Evolutionary conservation across 2,113 vertebrate genomes (phyloP).

Genomic region (Pampusana beccarii): DNA sequence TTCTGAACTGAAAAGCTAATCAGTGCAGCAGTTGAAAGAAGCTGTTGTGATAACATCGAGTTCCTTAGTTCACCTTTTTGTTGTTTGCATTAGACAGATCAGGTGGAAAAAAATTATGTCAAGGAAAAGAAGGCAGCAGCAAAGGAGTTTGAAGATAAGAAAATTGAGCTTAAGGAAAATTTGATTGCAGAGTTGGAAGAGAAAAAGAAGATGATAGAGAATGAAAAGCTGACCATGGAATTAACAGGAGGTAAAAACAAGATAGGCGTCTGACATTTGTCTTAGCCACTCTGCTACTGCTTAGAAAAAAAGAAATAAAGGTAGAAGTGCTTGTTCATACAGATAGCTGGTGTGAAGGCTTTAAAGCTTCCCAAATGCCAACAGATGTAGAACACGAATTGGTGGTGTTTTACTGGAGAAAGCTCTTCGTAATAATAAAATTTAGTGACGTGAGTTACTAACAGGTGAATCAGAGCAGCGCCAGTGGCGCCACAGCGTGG

Average conservation of each 20-base stretch:
- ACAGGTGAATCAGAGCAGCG: neutral
- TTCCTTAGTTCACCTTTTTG: neutral
- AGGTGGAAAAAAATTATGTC: conserved; percentile 97
- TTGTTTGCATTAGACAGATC: conserved; percentile 86
- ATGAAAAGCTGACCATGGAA: conserved; percentile 98
- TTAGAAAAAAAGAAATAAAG: neutral
- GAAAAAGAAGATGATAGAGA: conserved; percentile 99
- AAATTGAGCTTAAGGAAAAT: conserved; percentile 97
- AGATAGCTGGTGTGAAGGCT: neutral
- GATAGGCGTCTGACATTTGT: neutral
- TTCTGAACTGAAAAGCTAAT: neutral
- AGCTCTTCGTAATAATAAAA: neutral
- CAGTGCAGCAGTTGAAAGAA: neutral
- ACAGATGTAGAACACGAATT: neutral
- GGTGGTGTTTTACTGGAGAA: neutral
- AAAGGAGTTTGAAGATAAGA: conserved; percentile 99
- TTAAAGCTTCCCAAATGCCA: neutral
- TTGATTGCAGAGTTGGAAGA: conserved; percentile 96
- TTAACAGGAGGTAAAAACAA: conserved; percentile 89
- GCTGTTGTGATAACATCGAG: neutral
- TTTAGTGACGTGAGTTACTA: neutral
- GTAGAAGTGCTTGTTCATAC: neutral
- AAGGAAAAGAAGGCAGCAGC: conserved; percentile 98
- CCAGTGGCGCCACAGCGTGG: neutral
- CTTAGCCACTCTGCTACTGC: neutral